phyloP scores from a whole-genome alignment of 1,140 invertebrate species.

The Aphelinus atriplicis region DNA sequence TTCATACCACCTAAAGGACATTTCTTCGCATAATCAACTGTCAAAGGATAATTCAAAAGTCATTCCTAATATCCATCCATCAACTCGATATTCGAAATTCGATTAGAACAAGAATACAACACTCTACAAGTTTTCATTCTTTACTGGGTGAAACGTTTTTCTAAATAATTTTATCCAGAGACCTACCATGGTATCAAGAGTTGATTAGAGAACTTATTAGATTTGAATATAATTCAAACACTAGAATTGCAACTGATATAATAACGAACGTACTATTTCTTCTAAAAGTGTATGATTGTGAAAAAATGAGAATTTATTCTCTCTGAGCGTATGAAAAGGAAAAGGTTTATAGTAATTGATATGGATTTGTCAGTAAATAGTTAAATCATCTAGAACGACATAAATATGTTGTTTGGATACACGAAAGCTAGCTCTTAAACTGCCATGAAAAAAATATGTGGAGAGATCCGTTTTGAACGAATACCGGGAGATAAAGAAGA shows the following conservation, averaged over 20 bases:
- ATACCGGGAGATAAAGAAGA: too few relatives aligned
- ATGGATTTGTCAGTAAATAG: conserved; percentile 56
- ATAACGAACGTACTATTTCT: conserved; percentile 22
- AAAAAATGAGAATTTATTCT: conserved; percentile 27
- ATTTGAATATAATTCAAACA: not conserved
- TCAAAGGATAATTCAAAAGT: too few relatives aligned
- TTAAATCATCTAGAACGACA: conserved; percentile 53
- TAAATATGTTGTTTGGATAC: conserved; percentile 49
- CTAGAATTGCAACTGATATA: not conserved
- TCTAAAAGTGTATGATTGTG: conserved; percentile 35
- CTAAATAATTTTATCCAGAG: too few relatives aligned
- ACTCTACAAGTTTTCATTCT: too few relatives aligned
- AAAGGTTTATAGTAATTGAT: conserved; percentile 45
- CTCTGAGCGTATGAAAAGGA: conserved; percentile 13
- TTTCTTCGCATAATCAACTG: too few relatives aligned
- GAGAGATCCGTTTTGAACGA: conserved; percentile 23
- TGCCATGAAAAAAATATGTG: conserved; percentile 56
- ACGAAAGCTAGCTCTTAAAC: conserved; percentile 63
- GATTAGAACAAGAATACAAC: too few relatives aligned
- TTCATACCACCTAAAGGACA: too few relatives aligned
- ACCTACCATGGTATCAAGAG: too few relatives aligned
- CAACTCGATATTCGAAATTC: too few relatives aligned
- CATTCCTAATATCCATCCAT: too few relatives aligned
- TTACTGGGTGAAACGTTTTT: too few relatives aligned
- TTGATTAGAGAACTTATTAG: too few relatives aligned